Base-by-base conservation (phyloP, 2,888 invertebrate genomes). In the Cecidostiba fungosa region DNA sequence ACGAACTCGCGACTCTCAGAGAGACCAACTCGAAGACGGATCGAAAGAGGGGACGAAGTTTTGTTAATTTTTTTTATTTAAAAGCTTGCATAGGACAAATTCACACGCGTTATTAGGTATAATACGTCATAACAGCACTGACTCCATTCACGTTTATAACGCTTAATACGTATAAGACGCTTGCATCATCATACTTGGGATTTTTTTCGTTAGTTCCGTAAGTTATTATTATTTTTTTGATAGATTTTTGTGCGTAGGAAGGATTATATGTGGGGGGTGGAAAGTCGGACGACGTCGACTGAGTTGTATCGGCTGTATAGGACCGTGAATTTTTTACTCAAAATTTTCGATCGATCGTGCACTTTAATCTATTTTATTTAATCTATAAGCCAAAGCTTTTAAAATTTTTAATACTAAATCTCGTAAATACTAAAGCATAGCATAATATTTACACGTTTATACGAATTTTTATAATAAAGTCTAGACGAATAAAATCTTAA, bases 371-470 rank as follows among this genome's bases (percentile, higher is more conserved):
- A 59, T 59, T 66, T 62, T 29, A 36, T 19, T 77, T 77, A 36
- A 14, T 23, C 26, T 62, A 39, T 26, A 59, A n/a, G 23, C 14
- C 54, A 14, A 43, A 26, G 23, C 39, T 54, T 36, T 32, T 80
- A 54, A 50, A 80, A 70, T 0, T 70, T 36, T 77, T 59, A 70
- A 62, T 66, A 36, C 23, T 54, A 77, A 73, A 62, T 14, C 12
- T 77, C 54, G 29, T 50, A 39, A n/a, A n/a, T n/a, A n/a, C n/a
- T n/a, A n/a, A n/a, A 79, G 69, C 19, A 26, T 76, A 82, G 70
- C n/a, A 23, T 70, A 74, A 69, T 62, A 62, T 86, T 85, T 83
- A 80, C 23, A 83, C 66, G 23, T 77, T 86, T 86, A 12, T 80
- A 80, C 72, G 43, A 77, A 72, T 54, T 86, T 85, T 85, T 79